Conservation (phyloP, 2,888 invertebrate genomes). For the Augochlorella aurata region DNA sequence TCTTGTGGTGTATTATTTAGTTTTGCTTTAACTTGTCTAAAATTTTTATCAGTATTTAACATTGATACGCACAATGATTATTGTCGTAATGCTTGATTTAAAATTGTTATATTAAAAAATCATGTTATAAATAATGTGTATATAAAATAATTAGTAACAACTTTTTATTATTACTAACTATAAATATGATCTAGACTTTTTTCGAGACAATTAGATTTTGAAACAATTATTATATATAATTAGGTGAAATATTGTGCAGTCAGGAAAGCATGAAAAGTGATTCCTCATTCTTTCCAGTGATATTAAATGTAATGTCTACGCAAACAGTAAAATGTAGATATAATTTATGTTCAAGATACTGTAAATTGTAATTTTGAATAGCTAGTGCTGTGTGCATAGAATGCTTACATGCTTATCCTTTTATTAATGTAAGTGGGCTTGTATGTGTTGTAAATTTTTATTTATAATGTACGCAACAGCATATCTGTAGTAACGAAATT, state of each 20-base stretch:
- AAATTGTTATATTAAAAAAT: conserved; percentile 25
- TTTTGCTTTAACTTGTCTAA: conserved; percentile 35
- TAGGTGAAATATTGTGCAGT: conserved; percentile 28
- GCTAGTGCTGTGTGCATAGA: conserved; percentile 62
- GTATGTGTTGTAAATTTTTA: conserved; percentile 51
- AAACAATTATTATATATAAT: conserved; percentile 35
- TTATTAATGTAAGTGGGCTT: conserved; percentile 65
- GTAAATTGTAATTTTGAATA: conserved; percentile 47
- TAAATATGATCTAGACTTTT: conserved; percentile 3
- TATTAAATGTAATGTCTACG: conserved; percentile 31
- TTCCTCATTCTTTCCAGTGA: conserved; percentile 37
- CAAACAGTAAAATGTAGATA: conserved; percentile 27
- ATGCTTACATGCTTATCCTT: conserved; percentile 67
- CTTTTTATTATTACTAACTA: conserved; percentile 21
- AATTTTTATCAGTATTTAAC: conserved; percentile 31
- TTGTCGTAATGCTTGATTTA: conserved; percentile 34
- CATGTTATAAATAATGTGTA: conserved; percentile 41
- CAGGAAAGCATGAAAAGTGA: conserved; percentile 34
- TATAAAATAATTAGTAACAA: conserved; percentile 31
- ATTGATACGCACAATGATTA: conserved; percentile 21
- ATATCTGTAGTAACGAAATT: conserved; percentile 60
- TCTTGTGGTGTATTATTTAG: conserved; percentile 20
- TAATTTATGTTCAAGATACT: conserved; percentile 66
- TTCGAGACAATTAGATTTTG: conserved; percentile 19
- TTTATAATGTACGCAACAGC: conserved; percentile 61